A percentile compares a stretch with the other conserved stretches of the same genome.
These are phyloP conservation scores for Aphrophora alni DNA, from an alignment of 2,888 invertebrate species.

Conservation along the genomic window DNA sequence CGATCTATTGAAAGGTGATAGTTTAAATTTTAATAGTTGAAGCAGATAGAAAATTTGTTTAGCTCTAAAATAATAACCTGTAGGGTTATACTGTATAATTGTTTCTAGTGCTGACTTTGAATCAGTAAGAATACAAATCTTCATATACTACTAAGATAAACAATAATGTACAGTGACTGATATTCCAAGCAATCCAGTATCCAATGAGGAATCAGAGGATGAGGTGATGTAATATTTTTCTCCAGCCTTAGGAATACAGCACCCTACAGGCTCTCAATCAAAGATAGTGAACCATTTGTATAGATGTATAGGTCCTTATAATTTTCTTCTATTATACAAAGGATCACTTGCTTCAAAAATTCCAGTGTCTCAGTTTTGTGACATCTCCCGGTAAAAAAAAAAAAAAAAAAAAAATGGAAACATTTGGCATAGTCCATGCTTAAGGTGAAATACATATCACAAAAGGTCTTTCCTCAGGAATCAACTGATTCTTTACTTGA, in stretches of 20 bases:
- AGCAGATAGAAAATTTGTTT: not conserved
- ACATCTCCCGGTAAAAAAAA: not conserved
- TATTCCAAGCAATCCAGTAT: not conserved
- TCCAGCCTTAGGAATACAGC: not conserved
- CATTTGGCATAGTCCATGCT: not conserved
- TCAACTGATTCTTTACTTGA: no score
- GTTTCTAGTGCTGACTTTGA: not conserved
- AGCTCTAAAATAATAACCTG: not conserved
- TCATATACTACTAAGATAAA: not conserved
- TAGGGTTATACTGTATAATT: not conserved
- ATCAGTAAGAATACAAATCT: not conserved
- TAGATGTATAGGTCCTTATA: not conserved
- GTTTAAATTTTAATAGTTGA: not conserved
- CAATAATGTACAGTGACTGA: not conserved
- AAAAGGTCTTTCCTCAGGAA: not conserved
- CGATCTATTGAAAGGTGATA: not conserved
- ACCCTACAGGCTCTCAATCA: not conserved
- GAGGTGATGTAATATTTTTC: not conserved
- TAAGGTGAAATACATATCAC: not conserved
- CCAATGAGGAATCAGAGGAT: not conserved
- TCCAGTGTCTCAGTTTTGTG: not conserved
- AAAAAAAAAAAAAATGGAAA: no score
- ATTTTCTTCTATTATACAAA: not conserved
- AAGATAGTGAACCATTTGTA: no score
- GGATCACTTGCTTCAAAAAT: no score